Evolutionary conservation across 2,797 vertebrate genomes (phyloP).

Genomic region (Urophycis tenuis): DNA sequence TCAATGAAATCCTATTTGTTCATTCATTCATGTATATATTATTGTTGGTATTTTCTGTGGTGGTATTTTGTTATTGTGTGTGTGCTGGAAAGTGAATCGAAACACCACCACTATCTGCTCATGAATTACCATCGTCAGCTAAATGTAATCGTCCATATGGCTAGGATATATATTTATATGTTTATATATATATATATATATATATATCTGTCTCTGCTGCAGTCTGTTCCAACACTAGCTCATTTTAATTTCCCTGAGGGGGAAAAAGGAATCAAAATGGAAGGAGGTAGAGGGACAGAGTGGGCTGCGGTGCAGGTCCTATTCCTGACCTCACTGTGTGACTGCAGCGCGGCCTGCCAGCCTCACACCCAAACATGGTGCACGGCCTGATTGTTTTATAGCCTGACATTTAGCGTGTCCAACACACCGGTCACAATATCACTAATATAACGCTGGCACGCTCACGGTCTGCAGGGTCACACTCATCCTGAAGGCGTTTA

Average conservation of each 20-base stretch:
- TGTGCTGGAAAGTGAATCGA: neutral
- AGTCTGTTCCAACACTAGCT: constrained; percentile 10
- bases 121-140: no score
- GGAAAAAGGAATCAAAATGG: neutral
- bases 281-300: constrained; percentile 4
- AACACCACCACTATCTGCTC: neutral
- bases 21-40: neutral
- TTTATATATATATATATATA: neutral
- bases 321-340: constrained; percentile 17
- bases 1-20: neutral
- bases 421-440: neutral
- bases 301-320: constrained; percentile 23
- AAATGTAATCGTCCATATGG: neutral
- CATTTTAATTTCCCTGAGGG: constrained; percentile 26
- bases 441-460: neutral
- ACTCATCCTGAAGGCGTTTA: no score
- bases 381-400: neutral
- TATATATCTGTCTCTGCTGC: neutral
- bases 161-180: neutral
- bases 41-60: neutral
- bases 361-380: neutral
- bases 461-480: no score
- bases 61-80: neutral
- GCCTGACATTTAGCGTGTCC: neutral
- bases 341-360: no score